Base-by-base conservation (phyloP, 2,797 vertebrate species). In the Cetoscarus ocellatus region DNA sequence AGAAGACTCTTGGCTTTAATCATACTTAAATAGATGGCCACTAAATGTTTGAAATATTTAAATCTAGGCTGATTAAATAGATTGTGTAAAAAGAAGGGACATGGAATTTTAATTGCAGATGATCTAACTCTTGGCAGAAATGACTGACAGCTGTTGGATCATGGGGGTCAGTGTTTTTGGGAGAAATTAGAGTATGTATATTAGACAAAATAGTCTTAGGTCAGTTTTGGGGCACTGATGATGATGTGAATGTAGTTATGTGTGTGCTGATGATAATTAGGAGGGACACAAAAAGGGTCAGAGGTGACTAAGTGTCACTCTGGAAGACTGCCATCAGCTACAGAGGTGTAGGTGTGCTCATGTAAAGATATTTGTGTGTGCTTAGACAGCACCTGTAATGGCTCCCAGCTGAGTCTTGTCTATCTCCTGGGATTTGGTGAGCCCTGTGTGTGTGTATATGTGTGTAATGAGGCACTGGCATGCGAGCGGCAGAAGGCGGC, bases 401-500 rank as follows among this genome's bases (percentile, higher is more conserved):
- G 93, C 91, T 95, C 91, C 90, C 95, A 96, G 94, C 93, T 94
- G 93, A 91, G 85, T 73, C 44, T 14, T 5, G 5, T 42, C 50
- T 48, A 49, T 60, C 69, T 42, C 67, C 47, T 42, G 57, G 75
- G 73, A 87, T 57, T 42, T 8, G 53, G 15, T 53, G 58, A 70
- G 67, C 70, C 88, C 15, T 71, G 76, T 77, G 86, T 85, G 81
- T 90, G 83, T 75, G 74, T 62, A 60, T 75, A 79, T 74, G 87
- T 86, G 83, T 92, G 85, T 91, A 94, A 94, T 93, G 86, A 94
- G 83, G 85, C 83, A 45, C 86, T 92, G 94, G 93, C 94, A 95
- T 95, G 93, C 90, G 89, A 94, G 84, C 73, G 80, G 90, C 90
- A 90, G 93, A 92, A 83, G 90, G 85, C 86, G 61, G 86, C 90